Evolutionary conservation across 2,113 vertebrate genomes (phyloP).

Genomic region (Piliocolobus tephrosceles): DNA sequence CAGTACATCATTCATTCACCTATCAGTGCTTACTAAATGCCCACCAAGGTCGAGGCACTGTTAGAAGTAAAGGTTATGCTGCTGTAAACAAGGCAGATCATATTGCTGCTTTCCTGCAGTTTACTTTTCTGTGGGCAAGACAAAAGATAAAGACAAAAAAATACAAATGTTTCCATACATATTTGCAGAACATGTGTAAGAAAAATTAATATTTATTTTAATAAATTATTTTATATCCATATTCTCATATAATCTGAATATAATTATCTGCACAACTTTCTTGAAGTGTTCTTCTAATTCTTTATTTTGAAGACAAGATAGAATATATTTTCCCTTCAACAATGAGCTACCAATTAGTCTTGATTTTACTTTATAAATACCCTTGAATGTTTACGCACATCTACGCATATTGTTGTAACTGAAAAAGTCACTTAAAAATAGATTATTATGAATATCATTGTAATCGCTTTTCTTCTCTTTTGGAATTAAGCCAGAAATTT

Average conservation of each 20-base stretch:
- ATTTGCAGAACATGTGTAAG: background rate
- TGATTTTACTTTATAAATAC: background rate
- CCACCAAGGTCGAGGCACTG: too few species aligned
- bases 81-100: background rate
- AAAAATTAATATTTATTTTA: background rate
- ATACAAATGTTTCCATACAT: background rate
- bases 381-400: background rate
- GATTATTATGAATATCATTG: slow-evolving; percentile 53
- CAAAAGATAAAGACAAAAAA: background rate
- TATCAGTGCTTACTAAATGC: too few species aligned
- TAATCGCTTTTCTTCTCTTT: slow-evolving; percentile 65
- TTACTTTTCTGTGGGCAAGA: background rate
- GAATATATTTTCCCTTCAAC: background rate
- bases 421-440: slow-evolving; percentile 61
- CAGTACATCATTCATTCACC: too few species aligned
- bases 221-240: background rate
- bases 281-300: background rate
- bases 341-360: background rate
- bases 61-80: too few species aligned
- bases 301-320: background rate
- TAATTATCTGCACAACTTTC: background rate
- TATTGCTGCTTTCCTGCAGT: background rate
- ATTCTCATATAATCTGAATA: background rate
- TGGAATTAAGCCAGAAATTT: slow-evolving; percentile 77
- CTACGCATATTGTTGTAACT: background rate